Conservation (phyloP, 2,113 vertebrate genomes). For the Columba janthina region DNA sequence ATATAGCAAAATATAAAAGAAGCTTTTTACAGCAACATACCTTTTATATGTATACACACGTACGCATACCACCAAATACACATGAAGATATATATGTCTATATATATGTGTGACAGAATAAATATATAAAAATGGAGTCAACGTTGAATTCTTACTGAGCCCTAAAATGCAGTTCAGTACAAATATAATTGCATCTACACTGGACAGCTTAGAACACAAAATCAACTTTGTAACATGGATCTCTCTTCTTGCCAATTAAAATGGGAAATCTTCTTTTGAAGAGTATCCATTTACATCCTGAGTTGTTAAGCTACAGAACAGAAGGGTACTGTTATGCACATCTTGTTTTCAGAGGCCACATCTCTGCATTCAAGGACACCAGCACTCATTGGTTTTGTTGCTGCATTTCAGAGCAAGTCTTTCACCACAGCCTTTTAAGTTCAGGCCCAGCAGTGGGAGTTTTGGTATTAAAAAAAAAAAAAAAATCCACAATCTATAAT, state of each 20-base stretch:
- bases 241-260: background rate
- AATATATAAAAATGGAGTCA: background rate
- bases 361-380: background rate
- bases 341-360: background rate
- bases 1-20: background rate
- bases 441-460: background rate
- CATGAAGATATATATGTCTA: background rate
- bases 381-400: background rate
- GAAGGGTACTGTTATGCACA: background rate
- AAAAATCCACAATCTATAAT: background rate
- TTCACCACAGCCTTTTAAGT: background rate
- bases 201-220: background rate
- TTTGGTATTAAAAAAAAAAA: background rate
- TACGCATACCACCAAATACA: background rate
- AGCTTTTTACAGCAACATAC: background rate
- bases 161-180: background rate
- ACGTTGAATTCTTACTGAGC: background rate
- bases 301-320: conserved; percentile 14
- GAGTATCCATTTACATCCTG: background rate
- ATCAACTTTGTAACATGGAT: background rate
- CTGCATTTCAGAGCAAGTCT: background rate
- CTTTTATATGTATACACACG: background rate
- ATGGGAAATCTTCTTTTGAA: conserved; percentile 22
- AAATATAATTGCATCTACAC: background rate
- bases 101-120: background rate